Conservation (phyloP, 2,888 invertebrate species). For the Drosophila lutescens region DNA sequence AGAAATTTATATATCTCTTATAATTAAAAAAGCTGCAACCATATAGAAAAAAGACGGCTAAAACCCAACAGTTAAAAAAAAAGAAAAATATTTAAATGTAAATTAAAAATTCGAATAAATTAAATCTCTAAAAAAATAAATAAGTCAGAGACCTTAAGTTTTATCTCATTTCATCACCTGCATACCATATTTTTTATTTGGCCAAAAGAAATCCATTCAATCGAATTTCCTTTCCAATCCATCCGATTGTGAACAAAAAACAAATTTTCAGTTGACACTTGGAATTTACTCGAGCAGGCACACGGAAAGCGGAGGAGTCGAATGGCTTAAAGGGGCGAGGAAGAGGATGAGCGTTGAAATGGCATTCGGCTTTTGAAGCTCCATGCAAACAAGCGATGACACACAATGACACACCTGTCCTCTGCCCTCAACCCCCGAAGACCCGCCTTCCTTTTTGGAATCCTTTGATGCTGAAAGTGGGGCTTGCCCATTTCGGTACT, state of each 20-base stretch:
- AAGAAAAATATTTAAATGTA: not conserved
- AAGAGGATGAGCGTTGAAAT: constrained; percentile 48
- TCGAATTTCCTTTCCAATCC: constrained; percentile 15
- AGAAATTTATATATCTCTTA: too few relatives aligned
- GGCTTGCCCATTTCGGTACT: constrained; percentile 49
- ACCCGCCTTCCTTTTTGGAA: not conserved
- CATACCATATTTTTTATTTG: not conserved
- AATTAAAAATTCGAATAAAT: not conserved
- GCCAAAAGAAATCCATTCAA: constrained; percentile 6
- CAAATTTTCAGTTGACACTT: constrained; percentile 57
- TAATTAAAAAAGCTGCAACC: too few relatives aligned
- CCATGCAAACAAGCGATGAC: constrained; percentile 57
- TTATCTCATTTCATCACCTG: not conserved
- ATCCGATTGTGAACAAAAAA: constrained; percentile 44
- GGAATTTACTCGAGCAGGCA: constrained; percentile 54
- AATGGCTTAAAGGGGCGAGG: not conserved
- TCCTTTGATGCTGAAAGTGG: constrained; percentile 1
- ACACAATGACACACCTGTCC: constrained; percentile 26
- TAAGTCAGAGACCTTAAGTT: not conserved
- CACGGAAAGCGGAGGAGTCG: constrained; percentile 8
- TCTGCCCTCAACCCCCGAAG: not conserved
- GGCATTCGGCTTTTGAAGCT: constrained; percentile 53
- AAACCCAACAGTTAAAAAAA: too few relatives aligned
- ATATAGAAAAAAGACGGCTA: too few relatives aligned
- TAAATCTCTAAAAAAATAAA: not conserved